Conservation (phyloP, 1,140 invertebrate genomes). For the Aporrectodea caliginosa region DNA sequence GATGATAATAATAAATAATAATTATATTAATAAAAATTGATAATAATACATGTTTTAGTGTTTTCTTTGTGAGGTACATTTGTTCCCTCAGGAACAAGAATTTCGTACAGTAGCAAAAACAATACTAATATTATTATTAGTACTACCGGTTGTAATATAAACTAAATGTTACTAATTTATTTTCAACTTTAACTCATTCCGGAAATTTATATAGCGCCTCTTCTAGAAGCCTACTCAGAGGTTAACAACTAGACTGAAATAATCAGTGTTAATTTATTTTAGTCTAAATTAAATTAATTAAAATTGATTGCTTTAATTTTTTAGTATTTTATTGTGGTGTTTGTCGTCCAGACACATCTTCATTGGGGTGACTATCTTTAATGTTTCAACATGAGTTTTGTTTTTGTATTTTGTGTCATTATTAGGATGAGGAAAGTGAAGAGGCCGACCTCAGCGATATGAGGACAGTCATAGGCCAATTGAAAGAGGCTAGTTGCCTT, state of each 20-base stretch:
- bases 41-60: background rate
- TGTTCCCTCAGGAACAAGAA: no score
- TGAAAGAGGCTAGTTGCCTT: slow-evolving; percentile 44
- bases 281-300: background rate
- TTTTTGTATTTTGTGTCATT: background rate
- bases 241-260: no score
- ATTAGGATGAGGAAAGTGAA: slow-evolving; percentile 11
- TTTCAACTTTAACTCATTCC: no score
- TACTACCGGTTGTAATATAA: no score
- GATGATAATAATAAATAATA: background rate
- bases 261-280: slow-evolving; percentile 5
- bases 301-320: background rate
- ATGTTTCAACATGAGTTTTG: background rate
- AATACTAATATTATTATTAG: background rate
- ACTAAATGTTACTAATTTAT: no score
- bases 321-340: background rate
- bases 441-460: slow-evolving; percentile 1
- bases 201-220: no score
- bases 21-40: background rate
- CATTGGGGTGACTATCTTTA: no score
- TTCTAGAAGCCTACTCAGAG: no score
- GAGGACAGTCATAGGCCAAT: slow-evolving; percentile 8
- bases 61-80: no score
- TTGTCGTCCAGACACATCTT: background rate
- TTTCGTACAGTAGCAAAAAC: background rate